Conservation (phyloP, 1,140 invertebrate genomes). For the Calliphora vicina region DNA sequence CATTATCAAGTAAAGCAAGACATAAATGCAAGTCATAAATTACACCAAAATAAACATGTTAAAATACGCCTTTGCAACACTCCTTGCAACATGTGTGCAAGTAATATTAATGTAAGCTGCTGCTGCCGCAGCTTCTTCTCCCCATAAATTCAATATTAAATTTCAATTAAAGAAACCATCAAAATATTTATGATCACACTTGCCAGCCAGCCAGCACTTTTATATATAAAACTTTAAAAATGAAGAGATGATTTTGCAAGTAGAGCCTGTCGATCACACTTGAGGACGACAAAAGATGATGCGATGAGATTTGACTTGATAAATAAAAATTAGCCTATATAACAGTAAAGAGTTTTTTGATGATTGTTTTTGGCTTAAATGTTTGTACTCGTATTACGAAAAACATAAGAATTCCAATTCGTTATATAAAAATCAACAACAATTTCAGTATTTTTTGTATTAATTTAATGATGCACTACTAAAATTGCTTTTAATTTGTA, state of each 20-base stretch:
- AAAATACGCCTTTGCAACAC: neutral
- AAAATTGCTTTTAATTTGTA: neutral
- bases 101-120: neutral
- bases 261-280: neutral
- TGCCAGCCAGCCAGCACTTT: too few species aligned
- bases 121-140: neutral
- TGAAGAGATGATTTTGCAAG: too few species aligned
- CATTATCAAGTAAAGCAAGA: too few species aligned
- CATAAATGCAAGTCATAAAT: neutral
- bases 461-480: neutral
- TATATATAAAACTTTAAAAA: too few species aligned
- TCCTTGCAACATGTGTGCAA: neutral
- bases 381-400: neutral
- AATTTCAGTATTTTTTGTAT: neutral
- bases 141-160: conserved; percentile 1
- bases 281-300: neutral
- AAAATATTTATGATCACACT: conserved; percentile 2
- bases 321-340: neutral
- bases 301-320: neutral
- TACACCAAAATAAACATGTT: neutral
- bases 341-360: too few species aligned
- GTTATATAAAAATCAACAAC: neutral
- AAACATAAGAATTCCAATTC: neutral
- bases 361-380: neutral
- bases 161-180: neutral